phyloP scores from a whole-genome alignment of 2,888 invertebrate species.

The Zonitis immaculata region DNA sequence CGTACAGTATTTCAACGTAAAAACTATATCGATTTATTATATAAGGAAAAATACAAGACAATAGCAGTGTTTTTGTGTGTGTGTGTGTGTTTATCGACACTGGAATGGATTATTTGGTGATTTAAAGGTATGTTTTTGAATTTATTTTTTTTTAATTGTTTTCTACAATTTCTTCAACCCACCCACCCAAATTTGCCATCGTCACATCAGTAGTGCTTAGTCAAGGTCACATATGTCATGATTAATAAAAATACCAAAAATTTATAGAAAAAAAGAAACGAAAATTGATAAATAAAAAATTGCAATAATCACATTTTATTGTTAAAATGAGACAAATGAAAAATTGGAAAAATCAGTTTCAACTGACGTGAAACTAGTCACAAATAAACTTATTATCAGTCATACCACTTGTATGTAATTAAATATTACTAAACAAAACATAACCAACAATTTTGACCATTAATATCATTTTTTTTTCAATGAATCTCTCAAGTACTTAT shows the following conservation, averaged over 20 bases:
- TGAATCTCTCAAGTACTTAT: neutral
- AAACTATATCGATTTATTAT: constrained; percentile 11
- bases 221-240: neutral
- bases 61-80: neutral
- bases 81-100: neutral
- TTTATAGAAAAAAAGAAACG: neutral
- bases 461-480: neutral
- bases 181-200: neutral
- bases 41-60: no score
- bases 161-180: no score
- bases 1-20: constrained; percentile 28
- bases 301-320: no score
- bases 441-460: neutral
- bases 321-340: neutral
- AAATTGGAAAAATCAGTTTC: neutral
- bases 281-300: neutral
- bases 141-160: neutral
- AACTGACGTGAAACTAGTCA: neutral
- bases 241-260: neutral
- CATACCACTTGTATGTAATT: neutral
- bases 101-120: neutral
- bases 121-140: neutral
- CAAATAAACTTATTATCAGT: neutral
- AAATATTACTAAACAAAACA: neutral
- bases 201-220: neutral